Evolutionary conservation across 2,113 vertebrate species (phyloP).

Genomic region (Todiramphus chloris): DNA sequence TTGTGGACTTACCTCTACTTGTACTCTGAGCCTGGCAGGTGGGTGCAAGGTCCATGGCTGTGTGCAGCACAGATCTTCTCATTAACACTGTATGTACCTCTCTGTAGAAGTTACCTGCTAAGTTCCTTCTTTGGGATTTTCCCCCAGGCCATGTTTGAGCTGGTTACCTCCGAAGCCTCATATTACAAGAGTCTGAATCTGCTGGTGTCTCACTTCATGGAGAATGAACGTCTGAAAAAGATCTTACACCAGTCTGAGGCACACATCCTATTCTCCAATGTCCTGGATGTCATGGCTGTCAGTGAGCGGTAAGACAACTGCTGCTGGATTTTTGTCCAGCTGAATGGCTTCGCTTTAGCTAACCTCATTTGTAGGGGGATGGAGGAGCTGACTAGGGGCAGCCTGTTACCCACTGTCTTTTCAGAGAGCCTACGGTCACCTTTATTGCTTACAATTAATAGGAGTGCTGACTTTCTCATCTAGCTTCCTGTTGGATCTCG

Average conservation of each 20-base stretch:
- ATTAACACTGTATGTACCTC: rapidly evolving
- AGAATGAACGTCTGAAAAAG: conserved; percentile 84
- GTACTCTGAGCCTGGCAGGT: neutral
- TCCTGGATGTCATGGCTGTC: conserved; percentile 91
- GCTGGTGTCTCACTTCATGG: conserved; percentile 92
- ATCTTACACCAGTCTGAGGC: conserved; percentile 90
- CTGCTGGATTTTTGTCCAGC: neutral
- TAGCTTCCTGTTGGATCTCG: conserved; percentile 93
- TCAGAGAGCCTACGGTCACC: neutral
- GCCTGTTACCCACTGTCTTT: neutral
- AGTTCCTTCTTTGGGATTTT: neutral
- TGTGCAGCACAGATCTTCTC: neutral
- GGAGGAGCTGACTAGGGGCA: neutral
- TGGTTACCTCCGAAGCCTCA: conserved; percentile 93
- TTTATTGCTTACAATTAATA: neutral
- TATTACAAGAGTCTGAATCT: conserved; percentile 96
- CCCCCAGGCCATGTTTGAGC: conserved; percentile 93
- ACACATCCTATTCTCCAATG: conserved; percentile 97
- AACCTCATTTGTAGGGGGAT: neutral
- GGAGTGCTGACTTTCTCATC: neutral
- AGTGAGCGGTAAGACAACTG: conserved; percentile 87
- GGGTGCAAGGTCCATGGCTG: neutral
- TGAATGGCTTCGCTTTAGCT: neutral
- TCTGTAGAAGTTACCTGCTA: neutral
- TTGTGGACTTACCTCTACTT: neutral